These are phyloP conservation scores for Halocynthia roretzi DNA, from an alignment of 23 tunicate species.

Conservation along the genomic window DNA sequence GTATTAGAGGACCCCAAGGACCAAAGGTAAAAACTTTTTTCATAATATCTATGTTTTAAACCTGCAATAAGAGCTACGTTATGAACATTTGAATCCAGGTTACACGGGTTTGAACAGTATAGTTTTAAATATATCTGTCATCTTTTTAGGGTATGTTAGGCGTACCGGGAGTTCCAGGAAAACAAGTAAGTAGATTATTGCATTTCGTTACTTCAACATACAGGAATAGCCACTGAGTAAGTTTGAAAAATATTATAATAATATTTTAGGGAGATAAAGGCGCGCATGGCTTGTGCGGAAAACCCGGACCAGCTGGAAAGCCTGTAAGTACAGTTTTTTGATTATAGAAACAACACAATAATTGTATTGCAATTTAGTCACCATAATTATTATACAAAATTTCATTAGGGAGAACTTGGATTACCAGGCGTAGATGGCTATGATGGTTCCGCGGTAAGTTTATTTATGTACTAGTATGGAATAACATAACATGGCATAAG, in stretches of 20 bases:
- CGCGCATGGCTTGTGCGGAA: constrained; percentile 63
- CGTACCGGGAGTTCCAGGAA: constrained; percentile 28
- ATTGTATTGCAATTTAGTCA: background rate
- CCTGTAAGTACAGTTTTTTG: constrained; percentile 33
- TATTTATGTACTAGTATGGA: background rate
- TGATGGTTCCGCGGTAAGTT: constrained; percentile 37
- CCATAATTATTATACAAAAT: background rate
- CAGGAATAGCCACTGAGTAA: background rate
- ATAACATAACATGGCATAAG: background rate
- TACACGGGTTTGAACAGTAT: too few relatives aligned
- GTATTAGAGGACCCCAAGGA: background rate
- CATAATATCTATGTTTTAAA: too few relatives aligned
- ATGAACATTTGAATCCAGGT: too few relatives aligned
- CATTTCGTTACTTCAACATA: background rate
- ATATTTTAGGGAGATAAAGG: constrained; percentile 47
- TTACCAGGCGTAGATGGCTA: constrained; percentile 29
- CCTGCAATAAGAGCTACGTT: too few relatives aligned
- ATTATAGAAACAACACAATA: background rate
- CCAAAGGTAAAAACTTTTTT: background rate
- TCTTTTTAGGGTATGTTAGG: constrained; percentile 20
- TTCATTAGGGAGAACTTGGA: constrained; percentile 37
- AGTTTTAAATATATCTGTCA: background rate
- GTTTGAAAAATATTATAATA: background rate
- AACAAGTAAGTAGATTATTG: constrained; percentile 11
- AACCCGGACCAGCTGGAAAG: constrained; percentile 79